A percentile compares a stretch with the other conserved stretches of the same genome.
Conservation (phyloP, 2,113 vertebrate genomes). For the Callionymus lyra region DNA sequence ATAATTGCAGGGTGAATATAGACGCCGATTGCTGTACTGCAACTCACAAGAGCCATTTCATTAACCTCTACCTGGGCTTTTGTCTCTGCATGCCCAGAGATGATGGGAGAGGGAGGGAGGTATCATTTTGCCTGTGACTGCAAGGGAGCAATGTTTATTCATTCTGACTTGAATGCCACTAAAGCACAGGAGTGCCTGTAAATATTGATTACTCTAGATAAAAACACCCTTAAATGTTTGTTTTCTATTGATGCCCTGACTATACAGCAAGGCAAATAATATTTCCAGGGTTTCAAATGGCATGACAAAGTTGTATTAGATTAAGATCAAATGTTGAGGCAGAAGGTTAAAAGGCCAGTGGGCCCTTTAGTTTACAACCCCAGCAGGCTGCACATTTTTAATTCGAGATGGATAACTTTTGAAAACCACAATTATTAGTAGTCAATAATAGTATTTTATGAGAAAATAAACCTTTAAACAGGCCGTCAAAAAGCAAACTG, state of each 20-base stretch:
- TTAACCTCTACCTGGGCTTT: conserved; percentile 57
- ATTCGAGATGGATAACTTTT: too few relatives aligned
- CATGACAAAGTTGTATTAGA: conserved; percentile 2
- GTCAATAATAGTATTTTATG: too few relatives aligned
- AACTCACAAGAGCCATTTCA: conserved; percentile 60
- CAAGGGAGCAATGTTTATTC: conserved; percentile 42
- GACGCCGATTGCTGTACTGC: conserved; percentile 42
- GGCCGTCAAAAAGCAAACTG: too few relatives aligned
- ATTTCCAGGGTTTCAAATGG: not conserved
- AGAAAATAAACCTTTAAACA: too few relatives aligned
- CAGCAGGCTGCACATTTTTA: too few relatives aligned
- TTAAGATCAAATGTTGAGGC: too few relatives aligned
- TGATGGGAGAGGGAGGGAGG: not conserved
- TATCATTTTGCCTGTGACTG: conserved; percentile 16
- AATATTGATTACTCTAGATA: conserved; percentile 60
- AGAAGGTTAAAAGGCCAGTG: too few relatives aligned
- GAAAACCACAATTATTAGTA: too few relatives aligned
- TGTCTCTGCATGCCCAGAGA: conserved; percentile 39
- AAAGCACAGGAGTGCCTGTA: conserved; percentile 54
- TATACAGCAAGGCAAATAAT: too few relatives aligned
- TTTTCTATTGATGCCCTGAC: conserved; percentile 15
- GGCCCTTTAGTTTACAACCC: too few relatives aligned
- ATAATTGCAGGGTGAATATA: conserved; percentile 63
- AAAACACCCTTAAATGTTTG: conserved; percentile 32
- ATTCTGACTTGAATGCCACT: conserved; percentile 56